Conservation (phyloP, 2,888 invertebrate genomes). For the Macaria liturata region DNA sequence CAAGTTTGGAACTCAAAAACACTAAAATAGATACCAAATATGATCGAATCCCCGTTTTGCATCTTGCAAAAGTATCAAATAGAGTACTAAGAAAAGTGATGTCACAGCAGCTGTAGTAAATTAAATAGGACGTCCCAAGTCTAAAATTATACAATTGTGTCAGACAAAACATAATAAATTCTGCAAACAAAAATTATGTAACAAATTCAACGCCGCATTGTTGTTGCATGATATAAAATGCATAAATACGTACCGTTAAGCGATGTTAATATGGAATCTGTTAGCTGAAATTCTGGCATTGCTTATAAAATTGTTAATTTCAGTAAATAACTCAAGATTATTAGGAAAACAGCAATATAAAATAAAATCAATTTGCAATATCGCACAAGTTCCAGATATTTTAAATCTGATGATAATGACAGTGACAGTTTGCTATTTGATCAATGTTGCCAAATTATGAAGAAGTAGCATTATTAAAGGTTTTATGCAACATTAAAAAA, state of each 20-base stretch:
- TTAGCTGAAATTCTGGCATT: slow-evolving; percentile 70
- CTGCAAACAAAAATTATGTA: slow-evolving; percentile 74
- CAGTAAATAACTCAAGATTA: neutral
- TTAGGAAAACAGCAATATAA: too few relatives aligned
- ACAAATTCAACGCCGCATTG: slow-evolving; percentile 40
- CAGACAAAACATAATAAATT: slow-evolving; percentile 60
- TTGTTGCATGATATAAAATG: neutral
- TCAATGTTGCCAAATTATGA: too few relatives aligned
- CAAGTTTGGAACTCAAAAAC: slow-evolving; percentile 13
- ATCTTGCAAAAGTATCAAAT: slow-evolving; percentile 39
- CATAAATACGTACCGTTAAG: slow-evolving; percentile 55
- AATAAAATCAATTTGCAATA: neutral
- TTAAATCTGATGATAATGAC: neutral
- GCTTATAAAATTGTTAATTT: slow-evolving; percentile 22
- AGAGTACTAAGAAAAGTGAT: slow-evolving; percentile 41
- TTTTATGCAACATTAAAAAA: too few relatives aligned
- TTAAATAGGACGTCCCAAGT: slow-evolving; percentile 58
- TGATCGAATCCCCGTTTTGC: slow-evolving; percentile 47
- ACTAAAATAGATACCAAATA: slow-evolving; percentile 51
- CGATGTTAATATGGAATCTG: slow-evolving; percentile 67
- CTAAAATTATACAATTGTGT: slow-evolving; percentile 78
- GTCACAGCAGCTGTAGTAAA: slow-evolving; percentile 47
- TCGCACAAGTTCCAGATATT: neutral
- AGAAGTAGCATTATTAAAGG: too few relatives aligned
- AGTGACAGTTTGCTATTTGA: neutral